phyloP scores from a whole-genome alignment of 2,113 vertebrate genomes.

The Myocastor coypus region DNA sequence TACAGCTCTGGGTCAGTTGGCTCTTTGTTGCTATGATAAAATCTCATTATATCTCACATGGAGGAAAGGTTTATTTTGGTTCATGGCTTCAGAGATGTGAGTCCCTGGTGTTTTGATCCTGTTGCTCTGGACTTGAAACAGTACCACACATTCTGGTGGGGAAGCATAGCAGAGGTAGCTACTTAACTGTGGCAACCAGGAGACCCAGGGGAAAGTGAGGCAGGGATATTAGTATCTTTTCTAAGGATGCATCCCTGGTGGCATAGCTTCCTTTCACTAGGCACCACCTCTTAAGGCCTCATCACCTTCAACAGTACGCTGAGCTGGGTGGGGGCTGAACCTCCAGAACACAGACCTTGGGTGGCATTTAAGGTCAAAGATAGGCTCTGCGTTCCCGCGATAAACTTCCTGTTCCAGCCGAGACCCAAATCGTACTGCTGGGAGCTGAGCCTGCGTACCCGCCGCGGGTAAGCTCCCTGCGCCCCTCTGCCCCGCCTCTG shows the following conservation, averaged over 20 bases:
- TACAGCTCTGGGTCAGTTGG: neutral
- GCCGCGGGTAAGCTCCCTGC: no score
- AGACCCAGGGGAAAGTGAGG: neutral
- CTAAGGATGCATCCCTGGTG: fast-evolving
- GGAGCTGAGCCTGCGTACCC: no score
- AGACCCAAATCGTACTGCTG: no score
- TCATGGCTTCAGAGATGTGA: neutral
- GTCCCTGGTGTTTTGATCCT: neutral
- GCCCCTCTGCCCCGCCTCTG: no score
- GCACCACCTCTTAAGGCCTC: fast-evolving
- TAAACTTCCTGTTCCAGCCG: no score
- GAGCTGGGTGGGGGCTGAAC: neutral
- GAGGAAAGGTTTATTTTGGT: neutral
- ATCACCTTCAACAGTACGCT: neutral
- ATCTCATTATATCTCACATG: neutral
- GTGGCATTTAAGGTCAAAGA: neutral
- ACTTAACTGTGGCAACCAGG: neutral
- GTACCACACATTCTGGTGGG: no score
- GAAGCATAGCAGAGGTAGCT: neutral
- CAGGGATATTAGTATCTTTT: neutral
- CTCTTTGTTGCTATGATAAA: neutral
- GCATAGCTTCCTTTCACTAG: no score
- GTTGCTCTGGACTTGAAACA: neutral
- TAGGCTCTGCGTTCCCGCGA: no score
- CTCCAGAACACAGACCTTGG: no score